Base-by-base conservation (phyloP, 37 sponge, comb jelly and placozoan genomes). In the Aplysina aerophoba region DNA sequence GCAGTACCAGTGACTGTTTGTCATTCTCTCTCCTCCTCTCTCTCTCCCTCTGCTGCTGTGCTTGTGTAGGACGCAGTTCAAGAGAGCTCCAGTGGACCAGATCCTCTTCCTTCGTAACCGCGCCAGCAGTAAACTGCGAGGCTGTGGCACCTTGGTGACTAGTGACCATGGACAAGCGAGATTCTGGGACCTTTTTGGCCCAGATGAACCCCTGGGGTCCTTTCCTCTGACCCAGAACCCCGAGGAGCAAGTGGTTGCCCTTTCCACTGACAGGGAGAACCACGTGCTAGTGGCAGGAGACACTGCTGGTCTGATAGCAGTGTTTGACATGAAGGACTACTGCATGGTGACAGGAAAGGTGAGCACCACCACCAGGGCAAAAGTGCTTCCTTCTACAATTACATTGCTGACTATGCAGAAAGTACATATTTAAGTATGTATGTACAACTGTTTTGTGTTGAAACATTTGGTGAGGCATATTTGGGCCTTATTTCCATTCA, bases 111-210 rank as follows among this genome's bases (percentile, higher is more conserved):
- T 98, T 27, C 68, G 83, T 61, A 83, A 86, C 2, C 83, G 96
- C 28, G 73, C 53, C 1, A 50, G 86, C 33, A 83, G n/a, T 34
- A 89, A 83, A 53, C 91, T 85, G 0, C 12, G 81, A 1, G 85
- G 67, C 14, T 28, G 57, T 54, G 87, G 78, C 11, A 75, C 77
- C 22, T 83, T 98, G 36, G 90, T 98, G 50, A 86, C 96, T 69
- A 94, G 93, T 81, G 99, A 98, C 69, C 90, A 81, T 0, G 95
- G 96, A 0, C 25, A 89, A 39, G 99, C 89, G 0, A 56, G 81
- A 35, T 98, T 96, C 69, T 98, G 96, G 96, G 90, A 93, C 54
- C 80, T 98, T 0, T 92, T 89, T 85, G 88, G 95, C 12, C n/a
- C 71, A 0, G 73, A 80, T 16, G 78, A 84, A 8, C 90, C 89